Conservation (phyloP, 2,797 vertebrate genomes). For the Dendrocincla tyrannina region DNA sequence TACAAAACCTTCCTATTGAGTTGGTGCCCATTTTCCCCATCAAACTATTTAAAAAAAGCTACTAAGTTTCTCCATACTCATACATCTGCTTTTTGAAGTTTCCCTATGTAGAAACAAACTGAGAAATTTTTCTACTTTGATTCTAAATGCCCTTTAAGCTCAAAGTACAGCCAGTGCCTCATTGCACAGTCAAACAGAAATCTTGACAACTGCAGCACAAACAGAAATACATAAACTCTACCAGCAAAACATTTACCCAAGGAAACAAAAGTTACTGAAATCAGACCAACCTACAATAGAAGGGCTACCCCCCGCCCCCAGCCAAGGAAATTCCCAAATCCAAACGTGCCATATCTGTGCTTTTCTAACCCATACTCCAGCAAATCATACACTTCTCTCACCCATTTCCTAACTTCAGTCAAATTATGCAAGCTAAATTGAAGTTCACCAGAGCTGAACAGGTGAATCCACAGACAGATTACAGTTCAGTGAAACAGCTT, state of each 20-base stretch:
- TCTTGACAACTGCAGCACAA: neutral
- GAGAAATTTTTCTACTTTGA: neutral
- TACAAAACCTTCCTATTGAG: neutral
- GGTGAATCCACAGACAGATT: neutral
- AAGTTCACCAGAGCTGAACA: neutral
- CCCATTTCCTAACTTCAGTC: neutral
- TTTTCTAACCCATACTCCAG: neutral
- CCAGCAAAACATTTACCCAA: neutral
- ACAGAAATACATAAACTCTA: neutral
- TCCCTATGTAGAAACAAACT: neutral
- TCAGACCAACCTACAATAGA: neutral
- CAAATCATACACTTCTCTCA: neutral
- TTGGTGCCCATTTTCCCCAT: neutral
- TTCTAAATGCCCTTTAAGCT: neutral
- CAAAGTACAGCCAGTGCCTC: neutral
- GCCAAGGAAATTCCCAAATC: neutral
- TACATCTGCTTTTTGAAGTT: neutral
- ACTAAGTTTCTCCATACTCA: neutral
- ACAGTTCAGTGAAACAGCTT: neutral
- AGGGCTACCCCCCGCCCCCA: neutral
- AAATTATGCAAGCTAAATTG: neutral
- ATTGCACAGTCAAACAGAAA: neutral
- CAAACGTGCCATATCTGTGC: neutral
- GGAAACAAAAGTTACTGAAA: neutral
- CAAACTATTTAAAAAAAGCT: neutral